Percentiles rank a stretch among this genome's conserved stretches.
These are phyloP conservation scores for Drosophila equinoxialis DNA, from an alignment of 1,140 invertebrate species.

Conservation along the genomic window DNA sequence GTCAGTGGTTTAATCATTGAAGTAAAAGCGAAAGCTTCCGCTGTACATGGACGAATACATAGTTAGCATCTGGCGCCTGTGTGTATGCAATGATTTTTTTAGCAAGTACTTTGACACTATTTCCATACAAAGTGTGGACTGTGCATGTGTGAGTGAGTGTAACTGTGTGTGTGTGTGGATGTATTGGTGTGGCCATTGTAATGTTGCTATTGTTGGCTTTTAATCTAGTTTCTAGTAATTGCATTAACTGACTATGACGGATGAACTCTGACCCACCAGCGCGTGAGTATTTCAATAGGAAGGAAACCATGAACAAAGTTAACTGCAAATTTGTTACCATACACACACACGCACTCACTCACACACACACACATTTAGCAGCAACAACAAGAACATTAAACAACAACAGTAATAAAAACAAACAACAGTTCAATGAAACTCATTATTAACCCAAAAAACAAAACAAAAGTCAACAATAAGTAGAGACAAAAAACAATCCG, in stretches of 20 bases:
- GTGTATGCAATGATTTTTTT: slow-evolving; percentile 71
- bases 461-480: slow-evolving; percentile 38
- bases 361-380: slow-evolving; percentile 34
- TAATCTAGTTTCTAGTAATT: slow-evolving; percentile 78
- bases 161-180: slow-evolving; percentile 23
- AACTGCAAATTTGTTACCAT: slow-evolving; percentile 32
- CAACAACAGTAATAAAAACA: slow-evolving; percentile 54
- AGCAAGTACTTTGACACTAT: slow-evolving; percentile 78
- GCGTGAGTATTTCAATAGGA: slow-evolving; percentile 12
- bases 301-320: slow-evolving; percentile 49
- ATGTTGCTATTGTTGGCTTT: slow-evolving; percentile 68
- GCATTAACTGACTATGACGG: slow-evolving; percentile 72
- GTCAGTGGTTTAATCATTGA: slow-evolving; percentile 80
- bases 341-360: slow-evolving; percentile 5
- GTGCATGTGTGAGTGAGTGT: slow-evolving; percentile 15
- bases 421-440: slow-evolving; percentile 42
- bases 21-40: slow-evolving; percentile 78
- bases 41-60: slow-evolving; percentile 40
- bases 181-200: slow-evolving; percentile 52
- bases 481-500: slow-evolving; percentile 21
- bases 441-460: slow-evolving; percentile 49
- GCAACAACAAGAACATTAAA: slow-evolving; percentile 49
- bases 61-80: slow-evolving; percentile 55
- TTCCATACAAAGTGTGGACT: slow-evolving; percentile 36
- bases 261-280: slow-evolving; percentile 43